Evolutionary conservation across 2,888 invertebrate species (phyloP).

Genomic region (Xanthorhoe spadicearia): DNA sequence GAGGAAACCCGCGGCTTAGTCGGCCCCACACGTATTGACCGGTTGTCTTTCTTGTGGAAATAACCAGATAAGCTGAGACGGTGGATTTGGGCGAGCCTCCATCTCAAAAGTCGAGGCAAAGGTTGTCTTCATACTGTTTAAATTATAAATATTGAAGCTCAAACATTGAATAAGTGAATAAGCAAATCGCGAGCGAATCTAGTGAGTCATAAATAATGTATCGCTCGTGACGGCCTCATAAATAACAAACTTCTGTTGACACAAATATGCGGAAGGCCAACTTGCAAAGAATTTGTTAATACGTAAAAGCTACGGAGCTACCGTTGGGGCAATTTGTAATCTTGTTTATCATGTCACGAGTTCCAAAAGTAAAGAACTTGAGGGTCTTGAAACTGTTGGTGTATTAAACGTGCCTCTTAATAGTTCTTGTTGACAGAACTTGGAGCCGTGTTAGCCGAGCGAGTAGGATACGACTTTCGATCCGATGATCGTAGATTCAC

Average conservation of each 20-base stretch:
- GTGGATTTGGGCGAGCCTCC: no score
- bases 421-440: no score
- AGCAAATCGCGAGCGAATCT: conserved; percentile 20
- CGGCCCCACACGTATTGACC: no score
- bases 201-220: conserved; percentile 28
- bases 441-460: no score
- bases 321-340: background rate
- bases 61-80: no score
- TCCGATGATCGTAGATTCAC: no score
- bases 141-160: background rate
- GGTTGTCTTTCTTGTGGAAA: no score
- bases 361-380: background rate
- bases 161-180: conserved; percentile 7
- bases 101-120: no score
- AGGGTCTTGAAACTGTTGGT: background rate
- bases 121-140: no score
- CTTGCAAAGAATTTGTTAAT: conserved; percentile 12
- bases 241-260: conserved; percentile 30
- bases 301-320: background rate
- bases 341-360: background rate
- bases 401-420: no score
- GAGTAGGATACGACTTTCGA: no score
- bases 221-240: conserved; percentile 28
- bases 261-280: conserved; percentile 13
- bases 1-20: no score